Evolutionary conservation across 2,113 vertebrate genomes (phyloP).

Genomic region (Henicopernis longicauda): DNA sequence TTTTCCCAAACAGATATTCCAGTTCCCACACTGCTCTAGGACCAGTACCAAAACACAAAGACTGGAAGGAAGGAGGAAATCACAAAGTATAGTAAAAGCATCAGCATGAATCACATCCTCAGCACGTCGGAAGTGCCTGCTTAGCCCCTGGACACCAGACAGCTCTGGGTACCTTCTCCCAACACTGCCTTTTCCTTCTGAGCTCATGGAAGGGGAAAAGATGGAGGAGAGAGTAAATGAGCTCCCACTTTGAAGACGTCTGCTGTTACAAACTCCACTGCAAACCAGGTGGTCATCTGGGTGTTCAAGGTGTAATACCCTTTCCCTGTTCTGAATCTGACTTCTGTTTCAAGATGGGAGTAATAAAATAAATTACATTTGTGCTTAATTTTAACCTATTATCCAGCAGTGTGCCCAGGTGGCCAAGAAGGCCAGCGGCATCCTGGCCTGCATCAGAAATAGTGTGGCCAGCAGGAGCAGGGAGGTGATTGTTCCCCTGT

Average conservation of each 20-base stretch:
- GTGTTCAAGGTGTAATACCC: background rate
- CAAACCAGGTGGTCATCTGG: background rate
- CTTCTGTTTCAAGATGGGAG: background rate
- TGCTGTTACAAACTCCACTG: background rate
- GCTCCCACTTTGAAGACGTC: background rate
- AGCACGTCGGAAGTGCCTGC: background rate
- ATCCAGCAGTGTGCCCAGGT: background rate
- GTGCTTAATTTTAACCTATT: background rate
- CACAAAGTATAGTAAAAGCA: background rate
- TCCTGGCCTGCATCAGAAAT: no score
- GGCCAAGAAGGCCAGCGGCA: background rate
- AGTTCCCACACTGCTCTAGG: background rate
- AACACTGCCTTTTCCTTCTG: background rate
- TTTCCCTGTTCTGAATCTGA: background rate
- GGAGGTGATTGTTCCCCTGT: no score
- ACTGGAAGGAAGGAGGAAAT: background rate
- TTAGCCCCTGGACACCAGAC: background rate
- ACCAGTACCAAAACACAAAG: background rate
- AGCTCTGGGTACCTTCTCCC: background rate
- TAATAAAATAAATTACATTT: background rate
- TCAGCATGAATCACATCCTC: background rate
- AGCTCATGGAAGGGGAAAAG: background rate
- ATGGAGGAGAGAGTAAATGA: background rate
- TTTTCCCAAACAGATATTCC: background rate
- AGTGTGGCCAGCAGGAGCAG: no score